Percentiles rank a stretch among this genome's conserved stretches.
phyloP scores from a whole-genome alignment of 2,113 vertebrate species.

The Balaenoptera acutorostrata region DNA sequence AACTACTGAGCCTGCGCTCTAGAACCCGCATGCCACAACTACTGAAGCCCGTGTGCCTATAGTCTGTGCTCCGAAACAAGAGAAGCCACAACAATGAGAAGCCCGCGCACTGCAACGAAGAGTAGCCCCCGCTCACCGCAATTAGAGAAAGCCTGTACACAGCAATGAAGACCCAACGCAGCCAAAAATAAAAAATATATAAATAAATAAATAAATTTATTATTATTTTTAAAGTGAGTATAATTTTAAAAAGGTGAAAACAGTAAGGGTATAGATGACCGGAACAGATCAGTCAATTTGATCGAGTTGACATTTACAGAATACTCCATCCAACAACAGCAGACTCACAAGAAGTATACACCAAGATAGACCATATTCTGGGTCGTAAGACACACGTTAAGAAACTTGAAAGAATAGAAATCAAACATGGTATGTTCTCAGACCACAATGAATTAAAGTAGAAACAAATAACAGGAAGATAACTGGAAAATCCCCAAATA shows the following conservation, averaged over 20 bases:
- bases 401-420: neutral
- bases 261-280: neutral
- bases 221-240: neutral
- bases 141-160: too few relatives aligned
- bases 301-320: neutral
- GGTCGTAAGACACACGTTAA: neutral
- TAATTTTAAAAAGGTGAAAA: neutral
- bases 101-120: too few relatives aligned
- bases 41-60: too few relatives aligned
- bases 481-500: neutral
- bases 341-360: neutral
- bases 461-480: slow-evolving; percentile 1
- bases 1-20: too few relatives aligned
- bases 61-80: too few relatives aligned
- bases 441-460: slow-evolving; percentile 1
- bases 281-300: neutral
- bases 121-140: too few relatives aligned
- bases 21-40: too few relatives aligned
- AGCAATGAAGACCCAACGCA: too few relatives aligned
- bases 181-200: too few relatives aligned
- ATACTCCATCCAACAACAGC: neutral
- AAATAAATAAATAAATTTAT: too few relatives aligned
- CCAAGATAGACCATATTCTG: neutral
- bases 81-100: too few relatives aligned
- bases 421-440: neutral